Base-by-base conservation (phyloP, 1,140 invertebrate species). In the Pseudomyrmex dendroicus region DNA sequence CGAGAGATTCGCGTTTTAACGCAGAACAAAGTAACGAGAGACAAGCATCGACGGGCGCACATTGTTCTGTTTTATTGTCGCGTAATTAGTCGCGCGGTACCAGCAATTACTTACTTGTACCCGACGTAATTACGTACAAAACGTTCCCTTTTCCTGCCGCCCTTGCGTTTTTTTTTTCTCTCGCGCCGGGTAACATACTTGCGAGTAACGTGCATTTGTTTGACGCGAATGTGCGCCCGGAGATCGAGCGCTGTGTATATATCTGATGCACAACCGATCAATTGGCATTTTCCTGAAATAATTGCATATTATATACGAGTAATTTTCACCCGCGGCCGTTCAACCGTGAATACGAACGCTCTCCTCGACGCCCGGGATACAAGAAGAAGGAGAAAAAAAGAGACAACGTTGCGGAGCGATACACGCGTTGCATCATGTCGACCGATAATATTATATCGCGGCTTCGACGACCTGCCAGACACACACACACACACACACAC, bases 201-300 rank as follows among this genome's bases (percentile, higher is more conserved):
- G n/a, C 25, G 63, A 20, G 17, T 35, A 77, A 48, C 82, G 82
- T 50, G 22, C 50, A 35, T 48, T 66, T 35, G 44, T 59, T 35
- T 35, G 35, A 35, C 46, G 15, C 52, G 46, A 86, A 63, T 62
- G 85, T 77, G 83, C 66, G 57, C 77, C 56, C 70, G 48, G 57
- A 59, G 82, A 87, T 48, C 67, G 64, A 35, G 74, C 68, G 44
- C 62, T 56, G 25, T 1, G 35, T 7, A 35, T 7, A 35, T 82
- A 85, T 88, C 86, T 86, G 86, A 88, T 88, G 87, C 63, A 85
- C 86, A 86, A 76, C 68, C 85, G 88, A 88, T 83, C 84, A 89
- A 89, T 89, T 88, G 87, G 84, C 80, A 89, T 89, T 89, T 89
- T 78, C 62, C 87, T 85, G 72, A 80, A 83, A 89, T 89, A 89